Conservation (phyloP, 2,888 invertebrate genomes). For the Horisme vitalbata region DNA sequence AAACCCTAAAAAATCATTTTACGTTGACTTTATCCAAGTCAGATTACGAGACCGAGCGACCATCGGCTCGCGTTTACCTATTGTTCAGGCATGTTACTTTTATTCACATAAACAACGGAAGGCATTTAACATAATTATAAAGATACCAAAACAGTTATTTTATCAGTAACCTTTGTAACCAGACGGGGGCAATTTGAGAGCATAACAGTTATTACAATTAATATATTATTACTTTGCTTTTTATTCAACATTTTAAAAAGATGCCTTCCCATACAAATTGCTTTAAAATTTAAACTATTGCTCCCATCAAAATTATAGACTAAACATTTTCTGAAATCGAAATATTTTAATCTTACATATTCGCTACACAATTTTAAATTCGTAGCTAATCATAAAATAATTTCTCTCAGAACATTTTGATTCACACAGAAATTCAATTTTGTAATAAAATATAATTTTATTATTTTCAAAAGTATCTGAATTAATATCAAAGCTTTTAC, state of each 20-base stretch:
- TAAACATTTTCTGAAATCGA: conserved; percentile 8
- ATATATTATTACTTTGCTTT: too few relatives aligned
- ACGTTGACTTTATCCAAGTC: conserved; percentile 53
- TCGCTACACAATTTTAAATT: background rate
- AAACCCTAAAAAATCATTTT: conserved; percentile 57
- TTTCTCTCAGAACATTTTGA: background rate
- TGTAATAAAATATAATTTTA: too few relatives aligned
- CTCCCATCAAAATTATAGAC: conserved; percentile 4
- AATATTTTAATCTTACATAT: conserved; percentile 13
- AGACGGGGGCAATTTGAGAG: background rate
- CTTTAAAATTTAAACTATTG: background rate
- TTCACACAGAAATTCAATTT: too few relatives aligned
- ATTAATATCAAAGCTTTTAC: too few relatives aligned
- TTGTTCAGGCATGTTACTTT: conserved; percentile 1
- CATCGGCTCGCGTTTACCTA: conserved; percentile 27
- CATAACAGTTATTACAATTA: background rate
- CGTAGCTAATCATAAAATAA: conserved; percentile 10
- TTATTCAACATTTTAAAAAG: background rate
- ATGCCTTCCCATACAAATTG: conserved; percentile 7
- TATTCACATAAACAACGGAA: conserved; percentile 1
- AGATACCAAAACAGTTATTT: too few relatives aligned
- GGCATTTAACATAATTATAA: background rate
- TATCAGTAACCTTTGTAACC: background rate
- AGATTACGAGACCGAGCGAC: conserved; percentile 39
- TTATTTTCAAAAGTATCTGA: too few relatives aligned